Conservation (phyloP, 2,888 invertebrate genomes). For the Chironomus riparius region DNA sequence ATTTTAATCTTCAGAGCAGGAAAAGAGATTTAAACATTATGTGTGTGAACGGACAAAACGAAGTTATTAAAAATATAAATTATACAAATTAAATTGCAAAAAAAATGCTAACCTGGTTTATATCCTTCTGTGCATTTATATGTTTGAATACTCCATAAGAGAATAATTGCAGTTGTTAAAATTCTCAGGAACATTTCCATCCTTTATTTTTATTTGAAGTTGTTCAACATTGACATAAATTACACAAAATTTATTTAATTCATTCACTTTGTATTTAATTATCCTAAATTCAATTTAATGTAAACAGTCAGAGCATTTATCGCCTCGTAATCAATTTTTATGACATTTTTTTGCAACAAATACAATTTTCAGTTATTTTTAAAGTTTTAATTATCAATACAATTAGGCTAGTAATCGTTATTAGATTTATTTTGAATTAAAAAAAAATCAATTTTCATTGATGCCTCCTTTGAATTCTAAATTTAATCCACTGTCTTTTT, state of each 20-base stretch:
- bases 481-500: too few relatives aligned
- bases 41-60: too few relatives aligned
- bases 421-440: too few relatives aligned
- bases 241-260: not conserved
- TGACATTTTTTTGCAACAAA: too few relatives aligned
- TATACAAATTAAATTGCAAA: not conserved
- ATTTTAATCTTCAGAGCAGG: too few relatives aligned
- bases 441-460: too few relatives aligned
- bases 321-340: not conserved
- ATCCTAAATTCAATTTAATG: not conserved
- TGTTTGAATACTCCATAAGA: conserved; percentile 34
- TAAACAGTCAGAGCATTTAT: not conserved
- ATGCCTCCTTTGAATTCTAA: too few relatives aligned
- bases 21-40: too few relatives aligned
- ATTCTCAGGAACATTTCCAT: conserved; percentile 31
- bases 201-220: conserved; percentile 1
- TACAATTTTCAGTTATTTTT: too few relatives aligned
- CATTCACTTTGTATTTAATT: not conserved
- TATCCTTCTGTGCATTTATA: conserved; percentile 42
- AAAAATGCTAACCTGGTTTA: conserved; percentile 37
- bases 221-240: not conserved
- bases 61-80: too few relatives aligned
- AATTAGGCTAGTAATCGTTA: too few relatives aligned
- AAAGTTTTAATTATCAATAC: too few relatives aligned
- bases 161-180: conserved; percentile 33